A percentile compares a stretch with the other conserved stretches of the same genome.
Conservation (phyloP, 2,113 vertebrate genomes). For the Corvus moneduloides region DNA sequence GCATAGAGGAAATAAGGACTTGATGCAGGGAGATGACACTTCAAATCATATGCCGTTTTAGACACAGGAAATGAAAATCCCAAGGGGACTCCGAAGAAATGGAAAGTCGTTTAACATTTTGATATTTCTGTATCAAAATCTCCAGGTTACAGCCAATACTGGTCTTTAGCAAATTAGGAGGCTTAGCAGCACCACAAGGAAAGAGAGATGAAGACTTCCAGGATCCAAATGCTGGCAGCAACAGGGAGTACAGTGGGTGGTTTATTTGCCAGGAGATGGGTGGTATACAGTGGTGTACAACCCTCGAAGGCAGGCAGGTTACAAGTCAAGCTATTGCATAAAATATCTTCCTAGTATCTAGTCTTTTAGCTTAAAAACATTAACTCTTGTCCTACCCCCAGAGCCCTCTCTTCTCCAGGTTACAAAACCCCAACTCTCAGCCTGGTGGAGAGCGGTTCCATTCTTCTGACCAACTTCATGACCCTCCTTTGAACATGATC, state of each 20-base stretch:
- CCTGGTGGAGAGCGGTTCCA: not conserved
- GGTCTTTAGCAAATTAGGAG: not conserved
- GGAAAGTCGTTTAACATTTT: not conserved
- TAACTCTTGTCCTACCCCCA: not conserved
- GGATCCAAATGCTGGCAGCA: not conserved
- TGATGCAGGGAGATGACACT: not conserved
- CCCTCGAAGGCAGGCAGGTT: not conserved
- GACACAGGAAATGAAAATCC: not conserved
- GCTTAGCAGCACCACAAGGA: not conserved
- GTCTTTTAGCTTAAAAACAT: not conserved
- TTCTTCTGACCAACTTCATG: not conserved
- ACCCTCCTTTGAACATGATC: not conserved
- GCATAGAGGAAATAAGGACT: constrained; percentile 3
- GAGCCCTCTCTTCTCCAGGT: not conserved
- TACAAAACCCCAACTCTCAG: not conserved
- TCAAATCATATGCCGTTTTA: not conserved
- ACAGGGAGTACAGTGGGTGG: not conserved
- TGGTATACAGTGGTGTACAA: accelerated
- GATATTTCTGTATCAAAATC: not conserved
- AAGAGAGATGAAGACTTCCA: not conserved
- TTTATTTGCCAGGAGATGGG: not conserved
- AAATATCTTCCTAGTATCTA: not conserved
- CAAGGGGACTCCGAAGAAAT: not conserved
- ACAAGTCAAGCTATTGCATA: not conserved
- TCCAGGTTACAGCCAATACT: not conserved